Conservation (phyloP, 2,113 vertebrate species). For the Poeciliopsis turrubarensis region DNA sequence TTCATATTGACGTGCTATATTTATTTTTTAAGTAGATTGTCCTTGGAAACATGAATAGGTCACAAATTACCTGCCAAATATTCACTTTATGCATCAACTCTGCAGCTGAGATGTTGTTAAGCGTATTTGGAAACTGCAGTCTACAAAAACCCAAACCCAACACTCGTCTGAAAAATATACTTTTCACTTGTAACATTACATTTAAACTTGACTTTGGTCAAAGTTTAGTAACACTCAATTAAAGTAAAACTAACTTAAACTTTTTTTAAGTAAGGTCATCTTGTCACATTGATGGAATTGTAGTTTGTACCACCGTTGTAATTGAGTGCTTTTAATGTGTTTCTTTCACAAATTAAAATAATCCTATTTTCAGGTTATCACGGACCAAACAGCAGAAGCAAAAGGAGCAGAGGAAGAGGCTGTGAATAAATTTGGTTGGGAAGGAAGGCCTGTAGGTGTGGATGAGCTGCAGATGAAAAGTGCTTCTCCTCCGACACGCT, state of each 20-base stretch:
- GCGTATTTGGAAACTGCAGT: not conserved
- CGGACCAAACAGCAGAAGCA: not conserved
- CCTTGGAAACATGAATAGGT: not conserved
- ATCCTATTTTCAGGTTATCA: not conserved
- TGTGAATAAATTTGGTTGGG: not conserved
- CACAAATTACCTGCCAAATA: not conserved
- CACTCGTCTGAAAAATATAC: too few species aligned
- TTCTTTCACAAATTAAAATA: too few species aligned
- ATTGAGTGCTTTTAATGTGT: too few species aligned
- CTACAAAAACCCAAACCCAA: not conserved
- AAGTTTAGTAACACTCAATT: too few species aligned
- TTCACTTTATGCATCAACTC: not conserved
- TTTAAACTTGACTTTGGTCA: too few species aligned
- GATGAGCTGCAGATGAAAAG: conserved; percentile 3
- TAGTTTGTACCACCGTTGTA: too few species aligned
- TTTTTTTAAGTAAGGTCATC: too few species aligned
- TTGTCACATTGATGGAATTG: too few species aligned
- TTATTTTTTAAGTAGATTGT: not conserved
- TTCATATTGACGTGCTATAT: not conserved
- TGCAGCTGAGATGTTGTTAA: not conserved
- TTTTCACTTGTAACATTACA: not conserved
- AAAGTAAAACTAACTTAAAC: too few species aligned
- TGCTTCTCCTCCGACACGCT: conserved; percentile 24
- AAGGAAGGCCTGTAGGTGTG: conserved; percentile 31
- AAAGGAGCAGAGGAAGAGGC: conserved; percentile 2